Evolutionary conservation across 2,888 invertebrate species (phyloP).

Genomic region (Leptothorax acervorum): DNA sequence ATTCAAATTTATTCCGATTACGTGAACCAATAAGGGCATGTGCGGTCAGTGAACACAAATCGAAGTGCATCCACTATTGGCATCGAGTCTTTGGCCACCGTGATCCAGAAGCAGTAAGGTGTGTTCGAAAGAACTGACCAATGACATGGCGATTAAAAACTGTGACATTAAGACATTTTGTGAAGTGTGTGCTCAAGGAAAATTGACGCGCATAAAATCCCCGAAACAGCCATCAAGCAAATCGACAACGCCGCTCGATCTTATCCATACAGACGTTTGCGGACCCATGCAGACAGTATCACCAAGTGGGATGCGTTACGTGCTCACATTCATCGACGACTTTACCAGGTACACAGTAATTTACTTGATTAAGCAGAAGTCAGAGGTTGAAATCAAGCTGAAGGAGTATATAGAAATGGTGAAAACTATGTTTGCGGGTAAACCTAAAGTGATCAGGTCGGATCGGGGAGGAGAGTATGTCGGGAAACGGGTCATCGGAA

Average conservation of each 20-base stretch:
- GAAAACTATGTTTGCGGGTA: background rate
- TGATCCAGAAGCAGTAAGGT: background rate
- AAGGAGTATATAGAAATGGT: background rate
- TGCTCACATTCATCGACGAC: too few relatives aligned
- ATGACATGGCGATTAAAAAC: too few relatives aligned
- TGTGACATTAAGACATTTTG: too few relatives aligned
- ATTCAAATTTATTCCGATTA: background rate
- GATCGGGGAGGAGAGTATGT: background rate
- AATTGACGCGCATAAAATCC: too few relatives aligned
- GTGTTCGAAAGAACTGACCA: too few relatives aligned
- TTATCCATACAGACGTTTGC: too few relatives aligned
- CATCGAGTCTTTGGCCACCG: background rate
- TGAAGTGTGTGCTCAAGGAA: too few relatives aligned
- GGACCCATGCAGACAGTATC: too few relatives aligned
- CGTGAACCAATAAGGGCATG: background rate
- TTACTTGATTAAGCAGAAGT: background rate
- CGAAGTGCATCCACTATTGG: background rate
- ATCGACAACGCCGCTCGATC: too few relatives aligned
- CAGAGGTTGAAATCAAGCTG: background rate
- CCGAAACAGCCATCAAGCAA: too few relatives aligned
- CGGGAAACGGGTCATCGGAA: background rate
- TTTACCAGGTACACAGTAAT: background rate
- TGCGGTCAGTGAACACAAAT: background rate
- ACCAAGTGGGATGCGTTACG: too few relatives aligned
- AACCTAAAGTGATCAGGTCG: background rate